Percentiles rank a stretch among this genome's conserved stretches.
Evolutionary conservation across 2,797 vertebrate genomes (phyloP).

Genomic region (Sphaeramia orbicularis): DNA sequence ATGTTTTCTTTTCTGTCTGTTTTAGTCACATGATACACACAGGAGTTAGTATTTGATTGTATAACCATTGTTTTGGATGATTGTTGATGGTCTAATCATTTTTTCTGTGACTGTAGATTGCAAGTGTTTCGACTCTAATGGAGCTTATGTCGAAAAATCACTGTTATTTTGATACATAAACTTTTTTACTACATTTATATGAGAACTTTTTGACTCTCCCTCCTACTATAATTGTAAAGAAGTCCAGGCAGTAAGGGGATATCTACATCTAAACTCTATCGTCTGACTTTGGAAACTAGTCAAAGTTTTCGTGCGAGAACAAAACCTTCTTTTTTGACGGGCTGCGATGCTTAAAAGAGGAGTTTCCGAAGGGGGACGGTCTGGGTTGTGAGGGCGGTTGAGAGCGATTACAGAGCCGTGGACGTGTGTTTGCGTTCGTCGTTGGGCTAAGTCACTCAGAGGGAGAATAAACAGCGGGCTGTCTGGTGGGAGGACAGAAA

Average conservation of each 20-base stretch:
- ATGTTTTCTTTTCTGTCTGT: no score
- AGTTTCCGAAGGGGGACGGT: slow-evolving; percentile 43
- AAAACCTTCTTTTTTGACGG: slow-evolving; percentile 68
- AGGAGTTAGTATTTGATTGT: no score
- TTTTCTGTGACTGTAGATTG: no score
- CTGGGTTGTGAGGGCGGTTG: slow-evolving; percentile 49
- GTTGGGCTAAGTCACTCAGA: slow-evolving; percentile 75
- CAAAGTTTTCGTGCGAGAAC: slow-evolving; percentile 52
- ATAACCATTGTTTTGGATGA: no score
- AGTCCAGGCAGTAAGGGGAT: slow-evolving; percentile 29
- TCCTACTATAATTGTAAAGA: no score
- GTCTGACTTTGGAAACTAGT: slow-evolving; percentile 41
- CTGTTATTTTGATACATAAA: no score
- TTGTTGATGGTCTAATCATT: no score
- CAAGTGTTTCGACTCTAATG: no score
- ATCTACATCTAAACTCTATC: slow-evolving; percentile 38
- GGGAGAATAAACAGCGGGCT: slow-evolving; percentile 75
- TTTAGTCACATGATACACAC: no score
- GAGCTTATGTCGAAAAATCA: no score
- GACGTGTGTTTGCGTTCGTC: slow-evolving; percentile 61
- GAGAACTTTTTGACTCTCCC: no score
- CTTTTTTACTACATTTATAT: no score
- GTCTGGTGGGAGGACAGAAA: slow-evolving; percentile 80
- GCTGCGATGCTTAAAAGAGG: slow-evolving; percentile 44
- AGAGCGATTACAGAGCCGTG: slow-evolving; percentile 71